phyloP scores from a whole-genome alignment of 2,113 vertebrate species.

The Pseudorectes ferrugineus region DNA sequence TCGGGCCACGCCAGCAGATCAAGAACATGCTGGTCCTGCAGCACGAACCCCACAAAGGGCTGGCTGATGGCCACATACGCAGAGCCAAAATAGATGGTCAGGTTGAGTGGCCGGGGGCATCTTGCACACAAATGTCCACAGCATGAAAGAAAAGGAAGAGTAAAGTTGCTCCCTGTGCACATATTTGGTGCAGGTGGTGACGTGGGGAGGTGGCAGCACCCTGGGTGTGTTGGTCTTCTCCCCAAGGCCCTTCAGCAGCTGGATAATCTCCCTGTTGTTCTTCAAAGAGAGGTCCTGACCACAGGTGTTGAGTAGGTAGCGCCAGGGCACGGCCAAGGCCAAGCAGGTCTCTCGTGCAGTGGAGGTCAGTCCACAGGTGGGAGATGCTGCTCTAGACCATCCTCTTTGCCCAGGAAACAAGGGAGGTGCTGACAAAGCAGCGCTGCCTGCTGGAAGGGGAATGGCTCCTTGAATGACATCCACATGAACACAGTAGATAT shows the following conservation, averaged over 20 bases:
- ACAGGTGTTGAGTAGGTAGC: constrained; percentile 56
- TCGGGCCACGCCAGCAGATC: constrained; percentile 57
- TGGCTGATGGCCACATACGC: constrained; percentile 11
- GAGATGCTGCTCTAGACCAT: constrained; percentile 56
- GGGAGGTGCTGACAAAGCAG: constrained; percentile 55
- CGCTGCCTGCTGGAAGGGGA: background rate
- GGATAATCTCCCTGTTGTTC: constrained; percentile 64
- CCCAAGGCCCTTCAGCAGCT: constrained; percentile 21
- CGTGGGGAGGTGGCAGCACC: constrained; percentile 1
- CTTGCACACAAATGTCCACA: background rate
- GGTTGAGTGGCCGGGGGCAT: background rate
- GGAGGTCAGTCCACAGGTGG: constrained; percentile 52
- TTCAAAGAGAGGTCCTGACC: constrained; percentile 70
- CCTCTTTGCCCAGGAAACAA: constrained; percentile 22
- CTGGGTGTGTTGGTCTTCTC: constrained; percentile 57
- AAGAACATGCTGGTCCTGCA: background rate
- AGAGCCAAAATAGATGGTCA: constrained; percentile 64
- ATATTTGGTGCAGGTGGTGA: background rate
- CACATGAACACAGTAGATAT: constrained; percentile 13
- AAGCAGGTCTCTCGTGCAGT: constrained; percentile 54
- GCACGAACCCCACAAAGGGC: constrained; percentile 34
- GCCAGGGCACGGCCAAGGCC: background rate
- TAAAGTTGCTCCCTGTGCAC: constrained; percentile 44
- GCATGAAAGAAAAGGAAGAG: constrained; percentile 36
- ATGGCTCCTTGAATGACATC: background rate